Percentiles rank a stretch among this genome's conserved stretches.
Conservation (phyloP, 2,888 invertebrate genomes). For the Ashinkailepas kermadecensis region DNA sequence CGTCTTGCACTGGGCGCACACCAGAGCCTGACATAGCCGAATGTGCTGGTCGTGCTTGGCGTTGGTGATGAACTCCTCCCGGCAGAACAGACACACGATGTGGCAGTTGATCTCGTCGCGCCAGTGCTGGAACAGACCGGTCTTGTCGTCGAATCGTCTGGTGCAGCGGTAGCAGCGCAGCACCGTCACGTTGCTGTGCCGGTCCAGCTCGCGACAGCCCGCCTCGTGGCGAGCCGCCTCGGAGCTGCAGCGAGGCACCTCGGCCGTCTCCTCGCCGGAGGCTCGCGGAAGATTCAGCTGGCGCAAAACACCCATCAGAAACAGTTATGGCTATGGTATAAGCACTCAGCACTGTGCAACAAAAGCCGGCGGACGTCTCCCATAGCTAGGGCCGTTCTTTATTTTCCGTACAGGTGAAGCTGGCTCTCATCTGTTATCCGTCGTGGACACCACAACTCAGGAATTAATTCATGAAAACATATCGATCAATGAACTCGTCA, state of each 20-base stretch:
- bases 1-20: constrained; percentile 6
- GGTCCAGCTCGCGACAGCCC: constrained; percentile 16
- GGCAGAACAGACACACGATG: constrained; percentile 20
- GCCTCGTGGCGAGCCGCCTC: background rate
- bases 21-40: background rate
- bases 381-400: no score
- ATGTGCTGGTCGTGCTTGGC: constrained; percentile 19
- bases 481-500: no score
- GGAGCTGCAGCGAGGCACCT: background rate
- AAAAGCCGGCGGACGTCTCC: no score
- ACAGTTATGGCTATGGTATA: background rate
- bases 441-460: no score
- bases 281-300: background rate
- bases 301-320: background rate
- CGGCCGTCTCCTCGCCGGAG: background rate
- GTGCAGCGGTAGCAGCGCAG: constrained; percentile 23
- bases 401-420: no score
- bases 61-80: constrained; percentile 22
- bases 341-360: no score
- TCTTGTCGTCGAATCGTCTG: constrained; percentile 4
- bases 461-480: no score
- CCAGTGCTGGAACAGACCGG: constrained; percentile 7
- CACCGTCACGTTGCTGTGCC: background rate
- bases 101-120: constrained; percentile 20
- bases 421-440: no score